Evolutionary conservation across 2,797 vertebrate species (phyloP).

Genomic region (Manis pentadactyla): DNA sequence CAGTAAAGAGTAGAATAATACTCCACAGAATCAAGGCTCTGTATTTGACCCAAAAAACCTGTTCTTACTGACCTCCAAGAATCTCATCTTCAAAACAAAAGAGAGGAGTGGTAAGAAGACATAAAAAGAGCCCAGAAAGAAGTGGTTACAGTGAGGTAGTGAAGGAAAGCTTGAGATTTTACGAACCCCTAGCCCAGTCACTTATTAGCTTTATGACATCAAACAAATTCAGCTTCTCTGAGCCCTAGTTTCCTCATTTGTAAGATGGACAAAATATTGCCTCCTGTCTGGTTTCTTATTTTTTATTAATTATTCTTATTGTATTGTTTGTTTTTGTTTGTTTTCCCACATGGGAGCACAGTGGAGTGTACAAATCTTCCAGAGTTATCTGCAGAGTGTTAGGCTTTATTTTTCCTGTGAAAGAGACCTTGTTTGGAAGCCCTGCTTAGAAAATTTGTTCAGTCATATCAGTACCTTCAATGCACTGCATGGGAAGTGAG

Average conservation of each 20-base stretch:
- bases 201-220: conserved; percentile 14
- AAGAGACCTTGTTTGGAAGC: conserved; percentile 35
- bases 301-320: background rate
- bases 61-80: background rate
- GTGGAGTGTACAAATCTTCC: conserved; percentile 18
- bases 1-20: background rate
- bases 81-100: conserved; percentile 42
- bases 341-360: background rate
- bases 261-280: background rate
- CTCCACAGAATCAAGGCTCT: background rate
- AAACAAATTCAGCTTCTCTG: background rate
- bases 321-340: conserved; percentile 9
- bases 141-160: background rate
- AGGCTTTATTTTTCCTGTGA: conserved; percentile 18
- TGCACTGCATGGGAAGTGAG: background rate
- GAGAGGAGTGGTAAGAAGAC: background rate
- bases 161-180: background rate
- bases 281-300: background rate
- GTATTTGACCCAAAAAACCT: background rate
- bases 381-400: background rate
- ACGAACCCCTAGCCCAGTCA: background rate
- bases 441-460: conserved; percentile 4
- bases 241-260: background rate
- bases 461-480: background rate
- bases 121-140: background rate